phyloP scores from a whole-genome alignment of 2,888 invertebrate species.

The Drosophila mimetica region DNA sequence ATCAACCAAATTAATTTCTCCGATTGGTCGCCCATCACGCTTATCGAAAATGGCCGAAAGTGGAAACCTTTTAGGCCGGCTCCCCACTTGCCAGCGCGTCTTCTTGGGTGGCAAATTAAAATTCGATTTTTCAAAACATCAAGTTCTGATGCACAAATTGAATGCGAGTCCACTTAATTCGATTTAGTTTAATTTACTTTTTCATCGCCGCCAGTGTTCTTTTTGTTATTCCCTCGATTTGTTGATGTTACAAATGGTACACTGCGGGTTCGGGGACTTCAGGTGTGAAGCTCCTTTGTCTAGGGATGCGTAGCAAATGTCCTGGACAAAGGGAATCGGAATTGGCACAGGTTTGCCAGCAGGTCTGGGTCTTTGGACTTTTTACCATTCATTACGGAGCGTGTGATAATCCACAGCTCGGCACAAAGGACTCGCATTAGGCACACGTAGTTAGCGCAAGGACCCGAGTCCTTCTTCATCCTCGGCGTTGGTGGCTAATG shows the following conservation, averaged over 20 bases:
- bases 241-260: constrained; percentile 54
- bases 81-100: constrained; percentile 33
- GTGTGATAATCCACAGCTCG: constrained; percentile 78
- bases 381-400: constrained; percentile 60
- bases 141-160: constrained; percentile 58
- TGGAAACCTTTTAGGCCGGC: constrained; percentile 68
- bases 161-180: constrained; percentile 68
- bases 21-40: constrained; percentile 54
- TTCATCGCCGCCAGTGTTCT: constrained; percentile 16
- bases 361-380: constrained; percentile 43
- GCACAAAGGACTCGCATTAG: constrained; percentile 69
- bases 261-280: constrained; percentile 28
- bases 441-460: constrained; percentile 78
- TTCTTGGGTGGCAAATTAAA: constrained; percentile 76
- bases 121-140: constrained; percentile 75
- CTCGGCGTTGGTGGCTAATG: constrained; percentile 74
- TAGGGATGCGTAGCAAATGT: constrained; percentile 67
- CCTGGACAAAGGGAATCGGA: constrained; percentile 51
- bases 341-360: constrained; percentile 79
- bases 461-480: constrained; percentile 43
- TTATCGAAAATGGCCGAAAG: constrained; percentile 66
- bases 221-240: constrained; percentile 16
- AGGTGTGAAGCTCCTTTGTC: constrained; percentile 57
- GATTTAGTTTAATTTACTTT: constrained; percentile 69
- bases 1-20: constrained; percentile 48